Percentiles rank a stretch among this genome's conserved stretches.
These are phyloP conservation scores for Yoshiicerus persimilis DNA, from an alignment of 1,140 invertebrate species.

Conservation along the genomic window DNA sequence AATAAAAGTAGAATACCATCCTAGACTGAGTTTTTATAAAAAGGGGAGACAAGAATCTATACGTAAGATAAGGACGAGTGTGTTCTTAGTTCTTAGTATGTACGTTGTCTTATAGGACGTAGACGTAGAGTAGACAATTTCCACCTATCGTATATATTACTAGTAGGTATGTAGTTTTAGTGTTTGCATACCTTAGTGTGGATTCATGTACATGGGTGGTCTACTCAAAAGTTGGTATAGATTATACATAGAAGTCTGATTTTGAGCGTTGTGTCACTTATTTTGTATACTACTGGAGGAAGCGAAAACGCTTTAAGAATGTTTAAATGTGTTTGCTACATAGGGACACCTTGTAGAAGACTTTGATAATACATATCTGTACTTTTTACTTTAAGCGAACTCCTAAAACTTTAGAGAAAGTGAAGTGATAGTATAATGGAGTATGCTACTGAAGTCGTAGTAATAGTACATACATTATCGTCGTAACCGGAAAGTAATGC, in stretches of 20 bases:
- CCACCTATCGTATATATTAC: no score
- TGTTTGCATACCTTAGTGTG: background rate
- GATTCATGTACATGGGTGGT: no score
- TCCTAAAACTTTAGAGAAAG: background rate
- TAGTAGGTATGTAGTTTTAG: no score
- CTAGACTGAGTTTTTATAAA: background rate
- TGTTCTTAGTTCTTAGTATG: background rate
- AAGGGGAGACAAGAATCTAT: background rate
- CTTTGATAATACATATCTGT: no score
- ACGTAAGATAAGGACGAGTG: background rate
- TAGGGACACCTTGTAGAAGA: no score
- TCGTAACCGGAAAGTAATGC: background rate
- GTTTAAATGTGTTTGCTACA: no score
- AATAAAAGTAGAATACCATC: background rate
- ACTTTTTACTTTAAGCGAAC: no score
- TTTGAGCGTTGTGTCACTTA: no score
- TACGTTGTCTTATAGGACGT: background rate
- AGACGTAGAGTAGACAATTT: no score
- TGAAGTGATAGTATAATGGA: background rate
- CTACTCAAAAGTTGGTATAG: no score
- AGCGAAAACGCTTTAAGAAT: background rate
- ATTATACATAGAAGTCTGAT: no score
- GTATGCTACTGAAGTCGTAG: background rate
- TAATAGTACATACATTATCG: background rate
- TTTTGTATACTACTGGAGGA: background rate